Base-by-base conservation (phyloP, 2,113 vertebrate species). In the Urocitellus parryii region DNA sequence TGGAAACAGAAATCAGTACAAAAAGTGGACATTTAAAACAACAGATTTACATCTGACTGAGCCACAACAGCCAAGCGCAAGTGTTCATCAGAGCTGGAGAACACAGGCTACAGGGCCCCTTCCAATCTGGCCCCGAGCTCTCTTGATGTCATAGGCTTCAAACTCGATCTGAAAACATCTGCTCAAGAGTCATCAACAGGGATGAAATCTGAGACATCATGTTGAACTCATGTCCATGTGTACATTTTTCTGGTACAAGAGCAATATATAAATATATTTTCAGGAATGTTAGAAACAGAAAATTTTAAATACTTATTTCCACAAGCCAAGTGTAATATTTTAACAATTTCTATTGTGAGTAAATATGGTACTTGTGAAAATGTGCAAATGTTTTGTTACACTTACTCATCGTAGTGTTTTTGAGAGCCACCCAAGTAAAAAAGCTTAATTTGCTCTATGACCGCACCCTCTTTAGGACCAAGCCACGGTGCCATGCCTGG, bases 301-400 rank as follows among this genome's bases (percentile, higher is more conserved):
- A 22, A 76, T 88, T 95, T 96, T 29, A 76, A 89, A 81, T 86
- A 74, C 86, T 51, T 95, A 76, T 80, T 96, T 84, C 14, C 27
- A 73, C 8, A 34, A 85, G 61, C 51, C 80, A 96, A 95, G 84
- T 72, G 51, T 24, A 88, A 68, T 37, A 85, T 70, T 87, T 80
- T 76, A 91, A 53, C n/a, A 83, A 76, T 80, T 87, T 96, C 94
- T 63, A 89, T 93, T 79, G 70, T 61, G 93, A 81, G 56, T 94
- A 89, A 91, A 97, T 76, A 88, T 32, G 90, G 79, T n/a, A 58
- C 78, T 56, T 83, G 7, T 96, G 82, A 96, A 95, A 94, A 73
- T 53, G 45, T 79, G 14, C 73, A 67, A 85, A 67, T 53, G 67
- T 56, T 96, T 95, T 82, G 73, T 67, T 91, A 76, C 82, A 93